phyloP scores from a whole-genome alignment of 2,113 vertebrate species.

The Toxotes chatareus region DNA sequence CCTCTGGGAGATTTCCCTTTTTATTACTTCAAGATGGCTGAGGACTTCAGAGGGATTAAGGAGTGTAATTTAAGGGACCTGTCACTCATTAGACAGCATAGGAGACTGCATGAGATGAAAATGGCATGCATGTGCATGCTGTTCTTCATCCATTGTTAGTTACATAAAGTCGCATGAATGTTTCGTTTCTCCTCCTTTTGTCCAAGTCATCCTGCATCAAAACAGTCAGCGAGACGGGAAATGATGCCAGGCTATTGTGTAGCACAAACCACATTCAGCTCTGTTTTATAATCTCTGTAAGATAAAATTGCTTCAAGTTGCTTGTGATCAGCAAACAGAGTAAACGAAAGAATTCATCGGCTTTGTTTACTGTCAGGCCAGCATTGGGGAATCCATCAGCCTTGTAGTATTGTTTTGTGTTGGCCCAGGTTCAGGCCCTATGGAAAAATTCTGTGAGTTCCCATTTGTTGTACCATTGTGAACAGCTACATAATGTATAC shows the following conservation, averaged over 20 bases:
- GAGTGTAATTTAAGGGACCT: conserved; percentile 47
- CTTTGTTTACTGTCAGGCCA: conserved; percentile 48
- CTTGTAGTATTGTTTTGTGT: conserved; percentile 27
- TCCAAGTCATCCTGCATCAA: conserved; percentile 27
- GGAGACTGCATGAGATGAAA: conserved; percentile 13
- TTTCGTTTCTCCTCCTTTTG: conserved; percentile 19
- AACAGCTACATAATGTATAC: background rate
- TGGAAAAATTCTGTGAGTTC: conserved; percentile 20
- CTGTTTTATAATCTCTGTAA: conserved; percentile 39
- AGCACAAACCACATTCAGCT: conserved; percentile 37
- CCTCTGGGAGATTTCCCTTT: conserved; percentile 57
- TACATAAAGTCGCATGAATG: conserved; percentile 16
- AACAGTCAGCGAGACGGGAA: conserved; percentile 38
- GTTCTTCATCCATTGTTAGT: conserved; percentile 23
- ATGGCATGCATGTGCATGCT: conserved; percentile 2
- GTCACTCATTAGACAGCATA: conserved; percentile 25
- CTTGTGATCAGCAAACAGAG: conserved; percentile 36
- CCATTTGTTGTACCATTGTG: conserved; percentile 18
- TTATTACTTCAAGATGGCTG: conserved; percentile 72
- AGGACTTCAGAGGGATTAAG: conserved; percentile 48
- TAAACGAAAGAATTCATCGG: conserved; percentile 22
- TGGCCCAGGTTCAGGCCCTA: conserved; percentile 11
- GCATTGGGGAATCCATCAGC: conserved; percentile 48
- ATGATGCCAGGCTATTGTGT: conserved; percentile 42
- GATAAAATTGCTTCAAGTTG: conserved; percentile 66